phyloP scores from a whole-genome alignment of 2,888 invertebrate genomes.

The Osmoderma eremita region DNA sequence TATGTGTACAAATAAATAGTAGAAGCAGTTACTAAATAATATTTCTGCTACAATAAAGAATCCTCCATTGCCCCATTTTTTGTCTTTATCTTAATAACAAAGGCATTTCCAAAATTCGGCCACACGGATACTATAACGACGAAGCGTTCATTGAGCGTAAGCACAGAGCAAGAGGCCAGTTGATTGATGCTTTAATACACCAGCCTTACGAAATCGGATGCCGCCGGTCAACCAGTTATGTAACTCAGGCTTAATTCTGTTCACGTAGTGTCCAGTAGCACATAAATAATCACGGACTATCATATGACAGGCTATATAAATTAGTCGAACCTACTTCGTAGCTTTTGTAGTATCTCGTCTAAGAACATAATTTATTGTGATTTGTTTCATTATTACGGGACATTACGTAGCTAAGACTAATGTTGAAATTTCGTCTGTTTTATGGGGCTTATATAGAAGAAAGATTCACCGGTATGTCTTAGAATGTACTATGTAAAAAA shows the following conservation, averaged over 20 bases:
- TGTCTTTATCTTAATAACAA: too few relatives aligned
- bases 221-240: constrained; percentile 4
- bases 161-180: too few relatives aligned
- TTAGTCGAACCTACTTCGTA: constrained; percentile 26
- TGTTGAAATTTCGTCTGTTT: constrained; percentile 15
- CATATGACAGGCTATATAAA: constrained; percentile 28
- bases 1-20: too few relatives aligned
- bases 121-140: too few relatives aligned
- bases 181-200: constrained; percentile 7
- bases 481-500: too few relatives aligned
- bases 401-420: constrained; percentile 14
- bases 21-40: too few relatives aligned
- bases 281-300: constrained; percentile 33
- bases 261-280: constrained; percentile 29
- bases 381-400: constrained; percentile 23
- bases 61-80: too few relatives aligned
- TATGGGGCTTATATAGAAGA: constrained; percentile 9
- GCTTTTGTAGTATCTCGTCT: constrained; percentile 30
- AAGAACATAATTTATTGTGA: constrained; percentile 26
- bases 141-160: too few relatives aligned
- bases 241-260: constrained; percentile 11
- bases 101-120: too few relatives aligned
- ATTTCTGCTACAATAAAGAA: too few relatives aligned
- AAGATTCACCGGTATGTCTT: neutral
- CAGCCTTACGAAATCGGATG: constrained; percentile 11